Base-by-base conservation (phyloP, 2,888 invertebrate species). In the Cheilosia vernalis region DNA sequence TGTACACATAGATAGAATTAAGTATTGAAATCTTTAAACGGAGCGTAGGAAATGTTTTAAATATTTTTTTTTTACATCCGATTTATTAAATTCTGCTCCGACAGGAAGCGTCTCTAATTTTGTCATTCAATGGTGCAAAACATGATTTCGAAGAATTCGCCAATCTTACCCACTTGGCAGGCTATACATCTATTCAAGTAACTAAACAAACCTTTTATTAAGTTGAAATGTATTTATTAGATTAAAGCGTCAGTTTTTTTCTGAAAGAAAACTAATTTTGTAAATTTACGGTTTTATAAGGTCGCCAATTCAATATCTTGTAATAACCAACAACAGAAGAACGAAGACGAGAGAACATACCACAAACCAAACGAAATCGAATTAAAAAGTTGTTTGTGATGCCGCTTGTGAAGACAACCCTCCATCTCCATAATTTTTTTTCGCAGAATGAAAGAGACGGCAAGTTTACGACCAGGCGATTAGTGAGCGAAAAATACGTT, bases 281-380 rank as follows among this genome's bases (percentile, higher is more conserved):
- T 56, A 17, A 13, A 37, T 47, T 58, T 21, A 17, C 3, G 6
- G 27, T 21, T 37, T 15, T 19, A 61, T 5, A 53, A 10, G 19
- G 10, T 37, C 13, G 37, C 37, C 37, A 37, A 37, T 37, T 7
- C 64, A 74, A 37, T 63, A 53, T 42, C 42, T 64, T 47, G 55
- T 64, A 74, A 74, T 64, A 74, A 74, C 56, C 40, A 66, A 64
- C 55, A 58, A 66, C 74, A 74, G 47, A 73, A 64, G 56, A 64
- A 37, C 19, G 56, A 27, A 74, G 70, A 58, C 51, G 44, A 56
- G 24, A 44, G 44, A 44, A 15, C 40, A 44, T 30, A 30, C 30
- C 30, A 24, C 21, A 1, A 33, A 58, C 73, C 63, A 64, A 73
- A 64, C 64, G 55, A 74, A 64, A 73, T 56, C 64, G 55, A 74